Percentiles rank a stretch among this genome's conserved stretches.
phyloP scores from a whole-genome alignment of 2,113 vertebrate genomes.

The Ornithorhynchus anatinus region DNA sequence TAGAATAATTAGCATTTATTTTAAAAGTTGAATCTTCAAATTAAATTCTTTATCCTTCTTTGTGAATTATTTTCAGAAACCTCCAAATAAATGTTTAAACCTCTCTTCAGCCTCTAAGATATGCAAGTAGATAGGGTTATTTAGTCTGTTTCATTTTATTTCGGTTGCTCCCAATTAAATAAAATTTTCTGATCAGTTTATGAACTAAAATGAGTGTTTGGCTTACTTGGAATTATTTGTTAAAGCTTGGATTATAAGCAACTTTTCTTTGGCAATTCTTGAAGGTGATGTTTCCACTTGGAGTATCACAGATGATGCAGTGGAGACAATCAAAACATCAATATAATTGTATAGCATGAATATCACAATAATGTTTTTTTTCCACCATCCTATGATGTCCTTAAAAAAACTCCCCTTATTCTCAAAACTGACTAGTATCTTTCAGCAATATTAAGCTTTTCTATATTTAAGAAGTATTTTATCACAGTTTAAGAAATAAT shows the following conservation, averaged over 20 bases:
- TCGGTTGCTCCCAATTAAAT: constrained; percentile 19
- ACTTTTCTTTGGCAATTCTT: constrained; percentile 32
- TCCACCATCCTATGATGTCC: constrained; percentile 76
- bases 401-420: constrained; percentile 64
- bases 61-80: not conserved
- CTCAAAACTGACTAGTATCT: constrained; percentile 64
- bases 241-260: too few species aligned
- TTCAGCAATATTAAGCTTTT: constrained; percentile 56
- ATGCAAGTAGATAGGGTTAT: too few species aligned
- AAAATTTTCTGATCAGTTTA: constrained; percentile 29
- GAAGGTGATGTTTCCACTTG: constrained; percentile 33
- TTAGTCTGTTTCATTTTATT: too few species aligned
- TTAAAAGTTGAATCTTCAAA: constrained; percentile 35
- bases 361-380: constrained; percentile 76
- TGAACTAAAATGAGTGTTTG: constrained; percentile 7
- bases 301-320: constrained; percentile 47
- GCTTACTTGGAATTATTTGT: constrained; percentile 30
- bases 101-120: too few species aligned
- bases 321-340: constrained; percentile 83
- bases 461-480: constrained; percentile 61
- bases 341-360: constrained; percentile 85
- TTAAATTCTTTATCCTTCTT: not conserved
- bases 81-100: not conserved
- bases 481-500: constrained; percentile 63
- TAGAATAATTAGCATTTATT: constrained; percentile 18